Percentiles rank a stretch among this genome's conserved stretches.
Evolutionary conservation across 1,140 invertebrate species (phyloP).

Genomic region (Catajapyx aquilonaris): DNA sequence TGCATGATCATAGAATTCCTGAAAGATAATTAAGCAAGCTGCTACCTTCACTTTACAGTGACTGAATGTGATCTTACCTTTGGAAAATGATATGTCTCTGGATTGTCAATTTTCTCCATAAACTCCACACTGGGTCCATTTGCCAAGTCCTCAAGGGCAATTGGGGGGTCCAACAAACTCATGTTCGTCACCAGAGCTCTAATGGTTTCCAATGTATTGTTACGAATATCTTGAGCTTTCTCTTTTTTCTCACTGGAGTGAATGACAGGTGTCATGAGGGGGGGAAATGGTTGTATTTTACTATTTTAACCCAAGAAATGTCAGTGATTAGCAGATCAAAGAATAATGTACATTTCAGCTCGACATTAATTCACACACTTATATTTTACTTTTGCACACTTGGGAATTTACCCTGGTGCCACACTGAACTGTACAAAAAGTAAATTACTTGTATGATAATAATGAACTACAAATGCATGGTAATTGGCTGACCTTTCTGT

Average conservation of each 20-base stretch:
- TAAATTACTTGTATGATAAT: too few species aligned
- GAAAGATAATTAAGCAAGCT: conserved; percentile 6
- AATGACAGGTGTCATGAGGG: neutral
- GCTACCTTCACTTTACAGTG: too few species aligned
- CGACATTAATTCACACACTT: too few species aligned
- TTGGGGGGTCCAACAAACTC: conserved; percentile 8
- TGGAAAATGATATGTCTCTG: conserved; percentile 4
- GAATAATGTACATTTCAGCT: too few species aligned
- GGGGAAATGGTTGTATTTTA: too few species aligned
- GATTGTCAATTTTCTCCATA: conserved; percentile 7
- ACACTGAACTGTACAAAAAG: too few species aligned
- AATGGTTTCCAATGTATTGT: conserved; percentile 16
- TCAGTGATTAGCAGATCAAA: too few species aligned
- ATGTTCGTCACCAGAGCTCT: conserved; percentile 15
- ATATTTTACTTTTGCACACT: too few species aligned
- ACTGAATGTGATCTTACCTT: conserved; percentile 4
- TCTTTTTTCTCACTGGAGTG: conserved; percentile 14
- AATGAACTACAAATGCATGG: too few species aligned
- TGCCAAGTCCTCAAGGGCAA: conserved; percentile 7
- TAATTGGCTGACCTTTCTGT: conserved; percentile 15
- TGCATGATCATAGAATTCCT: conserved; percentile 16
- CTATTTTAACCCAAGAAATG: too few species aligned
- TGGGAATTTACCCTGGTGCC: too few species aligned
- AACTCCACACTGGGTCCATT: conserved; percentile 13
- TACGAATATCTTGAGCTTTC: conserved; percentile 17